Base-by-base conservation (phyloP, 2,888 invertebrate species). In the Microchrysa polita region DNA sequence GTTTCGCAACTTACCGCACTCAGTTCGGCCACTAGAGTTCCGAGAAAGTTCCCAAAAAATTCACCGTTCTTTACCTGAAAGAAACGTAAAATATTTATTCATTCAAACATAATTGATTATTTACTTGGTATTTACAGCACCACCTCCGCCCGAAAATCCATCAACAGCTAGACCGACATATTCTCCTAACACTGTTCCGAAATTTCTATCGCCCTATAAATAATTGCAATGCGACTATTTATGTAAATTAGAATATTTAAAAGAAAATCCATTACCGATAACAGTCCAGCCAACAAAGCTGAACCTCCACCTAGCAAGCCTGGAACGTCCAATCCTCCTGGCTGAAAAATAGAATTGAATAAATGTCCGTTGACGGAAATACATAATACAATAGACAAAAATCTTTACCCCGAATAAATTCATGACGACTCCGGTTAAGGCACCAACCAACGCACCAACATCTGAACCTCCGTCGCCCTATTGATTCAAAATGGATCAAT, bases 391-490 rank as follows among this genome's bases (percentile, higher is more conserved):
- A n/a, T n/a, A n/a, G n/a, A n/a, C n/a, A n/a, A n/a, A 34, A 34
- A 34, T 20, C 78, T 78, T 80, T 80, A 85, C 85, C 9, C 85
- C 85, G 77, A 85, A 84, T 18, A 85, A 75, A 10, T 82, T 83
- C 10, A 82, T 81, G 16, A 85, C 79, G 1, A 85, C 75, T 18
- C 84, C 84, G 1, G 84, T 83, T 0, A 85, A 74, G 0, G 84
- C 84, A 2, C 85, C 85, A 71, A 85, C 79, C n/a, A 85, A 72
- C 1, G 85, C 85, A 0, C 84, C 84, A 55, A 85, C 78, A 78
- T 85, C 85, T 7, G 84, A 84, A 16, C 84, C 85, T 40, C 81
- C 84, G 74, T 84, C 85, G 22, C 84, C 85, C 83, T 84, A 60
- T 34, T 1, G 4, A n/a, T 48, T 67, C 34, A 4, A 57, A 23